Evolutionary conservation across 2,113 vertebrate species (phyloP), one percentile per base, ranked within the genome.

Genomic region (Cathartes aura): DNA sequence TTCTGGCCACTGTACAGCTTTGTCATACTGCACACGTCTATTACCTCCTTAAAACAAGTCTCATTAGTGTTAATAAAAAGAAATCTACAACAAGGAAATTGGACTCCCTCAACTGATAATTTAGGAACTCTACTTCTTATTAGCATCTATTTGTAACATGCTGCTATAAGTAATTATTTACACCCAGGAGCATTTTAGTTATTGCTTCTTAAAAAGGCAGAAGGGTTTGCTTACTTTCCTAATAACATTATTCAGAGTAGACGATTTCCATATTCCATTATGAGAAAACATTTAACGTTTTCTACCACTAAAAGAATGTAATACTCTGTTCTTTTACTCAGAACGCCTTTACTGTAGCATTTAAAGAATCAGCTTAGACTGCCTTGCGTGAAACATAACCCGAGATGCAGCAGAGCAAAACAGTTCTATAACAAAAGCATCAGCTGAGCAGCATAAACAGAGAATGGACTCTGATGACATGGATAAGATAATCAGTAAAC

Each of bases 91-190:
- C 36, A 76, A 93, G 96, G 96, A 97, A 97, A 96, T 96, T 97
- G 89, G 66, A 85, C 71, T 95, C 53, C 36, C 42, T 87, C 81
- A 84, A 64, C 82, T 70, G 76, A 55, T 87, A 97, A 97, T 96
- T 96, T 89, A 89, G 68, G 47, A 90, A 84, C 78, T 62, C 52
- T 53, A 32, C 56, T 92, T 63, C 64, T 68, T 78, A 93, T 92
- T 94, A 93, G 27, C 93, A 96, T 93, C 60, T 93, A 90, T 81
- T 97, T 82, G 86, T 64, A 95, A 79, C 96, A 91, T 70, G 96
- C 92, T 96, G 95, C 55, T 96, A 2, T 56, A 78, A 89, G 53
- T 93, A 96, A 97, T 95, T 93, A 89, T 87, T 94, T 95, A 92
- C 18, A 96, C 68, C 62, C 82, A 82, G 75, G 16, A 82, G 59